These are phyloP conservation scores for Empidonax alnorum DNA, from an alignment of 2,113 vertebrate genomes.

Conservation along the genomic window DNA sequence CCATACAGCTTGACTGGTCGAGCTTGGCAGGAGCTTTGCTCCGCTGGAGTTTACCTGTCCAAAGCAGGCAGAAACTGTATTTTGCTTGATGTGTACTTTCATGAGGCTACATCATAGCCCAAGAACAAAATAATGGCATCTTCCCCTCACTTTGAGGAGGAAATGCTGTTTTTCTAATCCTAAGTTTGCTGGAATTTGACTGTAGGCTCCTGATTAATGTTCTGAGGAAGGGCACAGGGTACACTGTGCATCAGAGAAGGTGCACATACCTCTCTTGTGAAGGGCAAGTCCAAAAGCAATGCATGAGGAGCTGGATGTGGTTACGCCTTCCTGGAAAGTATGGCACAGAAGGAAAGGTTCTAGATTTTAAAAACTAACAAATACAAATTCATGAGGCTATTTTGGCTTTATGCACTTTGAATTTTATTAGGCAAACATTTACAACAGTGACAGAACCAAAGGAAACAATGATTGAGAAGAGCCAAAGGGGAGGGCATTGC, in stretches of 20 bases:
- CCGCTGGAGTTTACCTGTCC: not conserved
- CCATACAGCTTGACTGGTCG: not conserved
- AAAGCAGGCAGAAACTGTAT: slow-evolving; percentile 2
- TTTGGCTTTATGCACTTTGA: slow-evolving; percentile 53
- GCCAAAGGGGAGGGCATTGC: slow-evolving; percentile 6
- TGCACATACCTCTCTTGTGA: not conserved
- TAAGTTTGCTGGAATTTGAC: not conserved
- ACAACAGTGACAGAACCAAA: slow-evolving; percentile 2
- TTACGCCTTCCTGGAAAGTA: not conserved
- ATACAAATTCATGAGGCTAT: not conserved
- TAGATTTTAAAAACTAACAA: not conserved
- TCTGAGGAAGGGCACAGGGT: not conserved
- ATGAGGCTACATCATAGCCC: not conserved
- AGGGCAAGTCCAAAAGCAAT: not conserved
- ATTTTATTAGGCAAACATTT: slow-evolving; percentile 48
- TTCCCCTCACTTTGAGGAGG: not conserved
- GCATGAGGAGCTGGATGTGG: not conserved
- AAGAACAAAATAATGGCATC: not conserved
- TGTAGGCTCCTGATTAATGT: not conserved
- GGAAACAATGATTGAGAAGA: slow-evolving; percentile 41
- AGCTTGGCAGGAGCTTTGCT: not conserved
- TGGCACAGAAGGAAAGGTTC: not conserved
- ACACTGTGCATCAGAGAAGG: slow-evolving; percentile 2
- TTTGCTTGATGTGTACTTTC: slow-evolving; percentile 17
- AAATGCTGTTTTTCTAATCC: not conserved